Conservation (phyloP, 2,888 invertebrate species). For the Stenodera caucasica region DNA sequence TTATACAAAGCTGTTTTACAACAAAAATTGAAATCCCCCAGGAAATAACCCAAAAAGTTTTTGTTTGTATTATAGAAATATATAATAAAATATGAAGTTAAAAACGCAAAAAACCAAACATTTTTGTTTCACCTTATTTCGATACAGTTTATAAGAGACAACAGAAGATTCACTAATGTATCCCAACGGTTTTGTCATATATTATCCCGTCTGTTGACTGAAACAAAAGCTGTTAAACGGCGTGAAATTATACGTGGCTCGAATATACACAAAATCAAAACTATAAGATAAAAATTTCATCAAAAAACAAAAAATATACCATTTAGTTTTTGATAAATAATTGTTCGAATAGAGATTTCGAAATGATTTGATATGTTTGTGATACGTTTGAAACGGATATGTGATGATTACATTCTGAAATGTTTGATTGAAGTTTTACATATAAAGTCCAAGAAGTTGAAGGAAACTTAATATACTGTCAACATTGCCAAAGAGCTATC, state of each 20-base stretch:
- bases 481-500: conserved; percentile 14
- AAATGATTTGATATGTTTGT: conserved; percentile 1
- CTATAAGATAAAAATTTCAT: background rate
- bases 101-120: no score
- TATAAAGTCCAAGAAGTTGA: background rate
- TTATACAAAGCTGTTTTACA: background rate
- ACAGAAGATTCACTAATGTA: background rate
- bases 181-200: conserved; percentile 1
- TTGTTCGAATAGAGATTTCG: no score
- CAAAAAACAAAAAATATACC: no score
- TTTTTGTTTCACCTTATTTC: background rate
- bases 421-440: conserved; percentile 10
- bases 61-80: no score
- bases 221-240: background rate
- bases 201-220: conserved; percentile 3
- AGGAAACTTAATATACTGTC: conserved; percentile 8
- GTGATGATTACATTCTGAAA: conserved; percentile 1
- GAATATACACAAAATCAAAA: conserved; percentile 3
- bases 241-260: conserved; percentile 6
- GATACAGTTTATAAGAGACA: background rate
- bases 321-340: no score
- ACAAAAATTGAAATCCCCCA: background rate
- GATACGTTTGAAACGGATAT: background rate
- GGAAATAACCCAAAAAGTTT: no score
- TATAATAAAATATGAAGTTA: no score